phyloP scores from a whole-genome alignment of 2,888 invertebrate genomes.

The Steinernema scapterisci region DNA sequence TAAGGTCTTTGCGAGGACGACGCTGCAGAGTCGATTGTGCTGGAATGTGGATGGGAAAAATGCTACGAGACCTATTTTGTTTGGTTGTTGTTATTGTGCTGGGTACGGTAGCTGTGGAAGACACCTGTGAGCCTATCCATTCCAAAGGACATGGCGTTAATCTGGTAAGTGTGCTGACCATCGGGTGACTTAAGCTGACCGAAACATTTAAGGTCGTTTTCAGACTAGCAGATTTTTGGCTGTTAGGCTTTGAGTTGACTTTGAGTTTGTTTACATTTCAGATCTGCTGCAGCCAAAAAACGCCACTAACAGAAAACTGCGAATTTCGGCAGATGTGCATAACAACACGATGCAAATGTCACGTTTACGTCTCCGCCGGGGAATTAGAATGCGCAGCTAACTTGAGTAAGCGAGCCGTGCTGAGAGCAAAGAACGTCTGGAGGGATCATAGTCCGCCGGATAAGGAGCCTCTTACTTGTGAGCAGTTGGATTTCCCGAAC shows the following conservation, averaged over 20 bases:
- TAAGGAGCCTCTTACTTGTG: slow-evolving; percentile 12
- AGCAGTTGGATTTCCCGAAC: slow-evolving; percentile 35
- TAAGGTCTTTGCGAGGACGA: slow-evolving; percentile 14
- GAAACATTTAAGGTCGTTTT: not conserved
- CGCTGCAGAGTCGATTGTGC: not conserved
- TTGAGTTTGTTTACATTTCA: slow-evolving; percentile 36
- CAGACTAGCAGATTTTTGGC: not conserved
- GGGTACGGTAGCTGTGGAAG: not conserved
- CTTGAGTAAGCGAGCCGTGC: slow-evolving; percentile 2
- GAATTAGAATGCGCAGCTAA: slow-evolving; percentile 32
- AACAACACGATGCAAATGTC: slow-evolving; percentile 42
- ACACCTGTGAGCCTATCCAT: slow-evolving; percentile 28
- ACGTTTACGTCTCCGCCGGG: slow-evolving; percentile 12
- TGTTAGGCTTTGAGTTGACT: not conserved
- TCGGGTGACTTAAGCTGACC: not conserved
- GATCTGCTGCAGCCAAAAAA: slow-evolving; percentile 45
- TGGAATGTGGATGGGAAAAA: not conserved
- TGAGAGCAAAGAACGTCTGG: slow-evolving; percentile 26
- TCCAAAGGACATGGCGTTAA: slow-evolving; percentile 34
- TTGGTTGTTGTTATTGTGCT: not conserved
- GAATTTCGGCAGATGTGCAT: slow-evolving; percentile 47
- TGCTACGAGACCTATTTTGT: no score
- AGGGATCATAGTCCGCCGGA: slow-evolving; percentile 23
- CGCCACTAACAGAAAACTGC: slow-evolving; percentile 43
- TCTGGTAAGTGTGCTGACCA: slow-evolving; percentile 25